These are phyloP conservation scores for Lacanobia oleracea DNA, from an alignment of 2,888 invertebrate species.

Conservation along the genomic window DNA sequence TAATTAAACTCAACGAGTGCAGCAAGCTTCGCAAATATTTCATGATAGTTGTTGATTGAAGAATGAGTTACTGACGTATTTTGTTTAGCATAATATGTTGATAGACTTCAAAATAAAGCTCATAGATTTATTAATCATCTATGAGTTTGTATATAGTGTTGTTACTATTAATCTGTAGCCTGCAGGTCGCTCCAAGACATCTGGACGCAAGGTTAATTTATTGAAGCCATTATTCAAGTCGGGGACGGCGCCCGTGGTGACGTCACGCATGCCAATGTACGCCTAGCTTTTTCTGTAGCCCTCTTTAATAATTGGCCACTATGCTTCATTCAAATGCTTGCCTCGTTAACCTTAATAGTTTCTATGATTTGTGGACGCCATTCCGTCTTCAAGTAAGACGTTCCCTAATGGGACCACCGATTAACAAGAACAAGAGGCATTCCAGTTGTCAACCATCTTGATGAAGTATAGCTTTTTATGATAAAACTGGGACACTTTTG, in stretches of 20 bases:
- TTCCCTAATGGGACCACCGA: conserved; percentile 65
- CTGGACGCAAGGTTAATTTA: conserved; percentile 79
- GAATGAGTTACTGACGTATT: conserved; percentile 3
- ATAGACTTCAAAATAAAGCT: not conserved
- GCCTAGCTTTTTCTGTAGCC: conserved; percentile 66
- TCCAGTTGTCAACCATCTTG: conserved; percentile 61
- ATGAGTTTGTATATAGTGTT: conserved; percentile 30
- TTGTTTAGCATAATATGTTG: not conserved
- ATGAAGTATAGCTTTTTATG: conserved; percentile 65
- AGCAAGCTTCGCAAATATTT: conserved; percentile 16
- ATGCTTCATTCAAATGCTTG: conserved; percentile 72
- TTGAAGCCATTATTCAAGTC: conserved; percentile 75
- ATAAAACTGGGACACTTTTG: conserved; percentile 61
- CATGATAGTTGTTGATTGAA: conserved; percentile 12
- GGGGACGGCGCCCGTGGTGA: conserved; percentile 64
- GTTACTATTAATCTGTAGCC: conserved; percentile 72
- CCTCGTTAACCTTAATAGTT: conserved; percentile 75
- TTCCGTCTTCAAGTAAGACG: conserved; percentile 59
- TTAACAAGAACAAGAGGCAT: conserved; percentile 63
- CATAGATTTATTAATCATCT: conserved; percentile 15
- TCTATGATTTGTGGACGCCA: conserved; percentile 71
- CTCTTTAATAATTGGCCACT: conserved; percentile 66
- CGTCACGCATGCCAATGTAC: conserved; percentile 73
- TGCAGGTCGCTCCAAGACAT: conserved; percentile 72
- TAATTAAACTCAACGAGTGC: conserved; percentile 24